Evolutionary conservation across 2,113 vertebrate genomes (phyloP), one percentile per base, ranked within the genome.

Genomic region (Alaudala cheleensis): DNA sequence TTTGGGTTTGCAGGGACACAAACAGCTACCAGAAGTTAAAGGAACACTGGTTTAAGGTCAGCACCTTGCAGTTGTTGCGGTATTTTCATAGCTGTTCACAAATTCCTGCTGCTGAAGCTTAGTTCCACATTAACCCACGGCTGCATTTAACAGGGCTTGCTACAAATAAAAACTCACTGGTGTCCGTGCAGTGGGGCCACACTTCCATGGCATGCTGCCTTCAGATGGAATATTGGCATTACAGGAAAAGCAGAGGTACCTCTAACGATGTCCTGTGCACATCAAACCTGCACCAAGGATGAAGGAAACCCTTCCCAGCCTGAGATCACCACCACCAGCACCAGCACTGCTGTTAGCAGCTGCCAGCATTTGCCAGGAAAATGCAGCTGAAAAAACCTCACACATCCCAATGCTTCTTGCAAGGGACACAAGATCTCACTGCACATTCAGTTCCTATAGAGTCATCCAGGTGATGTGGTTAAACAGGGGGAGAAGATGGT

Each of bases 11-110:
- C 95, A 64, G 40, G 64, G 90, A 47, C 73, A 95, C 93, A 88
- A 94, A 93, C 51, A 84, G 90, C 73, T 71, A 81, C 89, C 79
- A 73, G 66, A 84, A 97, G 94, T 92, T 96, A 91, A 96, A 97
- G 80, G 90, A 97, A 97, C 97, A 97, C 94, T 81, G 81, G 86
- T 93, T 95, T 95, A 92, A 97, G 95, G 97, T 97, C 97, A 97
- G 85, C 90, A 96, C 91, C 82, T 88, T 81, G 89, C 66, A 64
- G 69, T 89, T 97, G 89, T 97, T 97, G 93, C 3, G 0, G 88
- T 24, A 50, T 90, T 95, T 96, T 90, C 92, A 54, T 60, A 79
- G 92, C 82, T 90, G 89, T 94, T 96, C 80, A 81, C 88, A 90
- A 56, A 94, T 93, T 93, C 90, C 76, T 90, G 71, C 49, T 61